These are phyloP conservation scores for Carassius auratus DNA, from an alignment of 2,113 vertebrate species.

Conservation along the genomic window DNA sequence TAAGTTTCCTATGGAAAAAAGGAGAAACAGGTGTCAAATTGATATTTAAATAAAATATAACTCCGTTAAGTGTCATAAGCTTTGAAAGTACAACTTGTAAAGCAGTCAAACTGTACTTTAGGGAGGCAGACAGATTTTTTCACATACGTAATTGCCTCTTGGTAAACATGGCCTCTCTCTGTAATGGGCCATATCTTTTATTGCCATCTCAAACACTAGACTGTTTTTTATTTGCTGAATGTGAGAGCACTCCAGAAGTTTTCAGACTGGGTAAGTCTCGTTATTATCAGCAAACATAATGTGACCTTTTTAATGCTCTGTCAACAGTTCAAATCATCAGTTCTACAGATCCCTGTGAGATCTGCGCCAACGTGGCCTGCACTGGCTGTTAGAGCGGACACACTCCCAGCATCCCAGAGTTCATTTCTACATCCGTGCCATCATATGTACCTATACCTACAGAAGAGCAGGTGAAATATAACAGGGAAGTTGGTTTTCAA, in stretches of 20 bases:
- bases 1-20: not conserved
- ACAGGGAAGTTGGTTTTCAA: not conserved
- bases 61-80: not conserved
- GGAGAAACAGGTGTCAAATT: not conserved
- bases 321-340: conserved; percentile 69
- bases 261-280: not conserved
- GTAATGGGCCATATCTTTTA: conserved; percentile 17
- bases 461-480: not conserved
- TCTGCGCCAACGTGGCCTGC: conserved; percentile 80
- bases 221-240: conserved; percentile 19
- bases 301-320: conserved; percentile 16
- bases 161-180: not conserved
- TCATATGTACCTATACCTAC: not conserved
- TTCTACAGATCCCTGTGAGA: conserved; percentile 71
- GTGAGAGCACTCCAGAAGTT: conserved; percentile 21
- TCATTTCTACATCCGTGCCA: not conserved
- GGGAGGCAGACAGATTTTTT: conserved; percentile 16
- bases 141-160: conserved; percentile 14
- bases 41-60: not conserved
- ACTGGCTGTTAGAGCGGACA: conserved; percentile 66
- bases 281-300: conserved; percentile 26
- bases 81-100: not conserved
- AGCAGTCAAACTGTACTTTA: not conserved
- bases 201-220: conserved; percentile 35
- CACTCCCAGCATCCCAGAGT: not conserved